phyloP scores from a whole-genome alignment of 2,888 invertebrate species.

The Trachelus stipa region DNA sequence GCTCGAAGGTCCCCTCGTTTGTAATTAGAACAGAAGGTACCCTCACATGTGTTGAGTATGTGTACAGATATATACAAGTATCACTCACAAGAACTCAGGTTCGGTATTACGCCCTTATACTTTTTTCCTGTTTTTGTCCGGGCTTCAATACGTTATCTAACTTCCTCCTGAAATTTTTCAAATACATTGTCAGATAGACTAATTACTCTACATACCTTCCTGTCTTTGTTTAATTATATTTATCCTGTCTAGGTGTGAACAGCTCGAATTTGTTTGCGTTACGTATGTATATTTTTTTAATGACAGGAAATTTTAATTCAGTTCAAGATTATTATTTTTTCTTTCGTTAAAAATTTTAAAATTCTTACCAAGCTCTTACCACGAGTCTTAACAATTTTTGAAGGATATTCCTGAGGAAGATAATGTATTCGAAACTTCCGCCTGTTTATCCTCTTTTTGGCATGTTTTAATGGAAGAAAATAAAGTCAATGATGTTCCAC shows the following conservation, averaged over 20 bases:
- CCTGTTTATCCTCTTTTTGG: neutral
- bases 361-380: too few relatives aligned
- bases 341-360: too few relatives aligned
- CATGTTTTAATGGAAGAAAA: neutral
- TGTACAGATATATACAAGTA: neutral
- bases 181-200: neutral
- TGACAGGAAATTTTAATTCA: too few relatives aligned
- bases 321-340: too few relatives aligned
- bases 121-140: neutral
- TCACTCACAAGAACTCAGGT: neutral
- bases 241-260: too few relatives aligned
- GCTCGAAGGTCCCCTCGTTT: constrained; percentile 1
- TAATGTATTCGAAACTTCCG: neutral
- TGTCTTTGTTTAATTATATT: too few relatives aligned
- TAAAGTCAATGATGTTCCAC: neutral
- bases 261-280: too few relatives aligned
- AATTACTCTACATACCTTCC: too few relatives aligned
- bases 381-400: neutral
- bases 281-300: too few relatives aligned
- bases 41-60: neutral
- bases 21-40: constrained; percentile 12
- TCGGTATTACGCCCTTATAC: neutral
- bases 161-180: neutral
- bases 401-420: neutral
- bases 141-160: neutral